These are phyloP conservation scores for Muscicapa striata DNA, from an alignment of 2,797 vertebrate species.

Conservation along the genomic window DNA sequence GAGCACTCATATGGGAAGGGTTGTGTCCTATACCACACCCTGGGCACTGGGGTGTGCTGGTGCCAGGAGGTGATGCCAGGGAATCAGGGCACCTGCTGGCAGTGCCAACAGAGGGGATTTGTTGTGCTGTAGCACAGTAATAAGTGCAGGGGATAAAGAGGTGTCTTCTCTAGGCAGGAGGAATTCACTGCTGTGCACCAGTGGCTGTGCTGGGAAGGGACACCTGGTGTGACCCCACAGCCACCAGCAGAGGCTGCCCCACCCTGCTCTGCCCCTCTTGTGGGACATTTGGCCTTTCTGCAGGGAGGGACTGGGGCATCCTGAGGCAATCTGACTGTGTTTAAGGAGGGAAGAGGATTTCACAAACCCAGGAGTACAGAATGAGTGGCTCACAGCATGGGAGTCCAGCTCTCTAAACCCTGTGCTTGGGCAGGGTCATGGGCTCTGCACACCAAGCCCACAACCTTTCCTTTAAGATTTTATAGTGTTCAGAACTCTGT, in stretches of 20 bases:
- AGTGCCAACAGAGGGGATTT: neutral
- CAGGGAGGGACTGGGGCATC: neutral
- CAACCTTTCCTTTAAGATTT: neutral
- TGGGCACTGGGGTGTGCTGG: neutral
- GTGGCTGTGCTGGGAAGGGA: neutral
- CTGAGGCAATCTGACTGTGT: accelerated
- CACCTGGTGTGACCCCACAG: neutral
- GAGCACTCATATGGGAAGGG: neutral
- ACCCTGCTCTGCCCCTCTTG: accelerated
- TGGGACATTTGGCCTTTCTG: neutral
- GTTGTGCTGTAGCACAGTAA: neutral
- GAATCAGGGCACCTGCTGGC: neutral
- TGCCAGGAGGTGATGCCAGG: neutral
- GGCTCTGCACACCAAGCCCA: neutral
- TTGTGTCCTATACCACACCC: neutral
- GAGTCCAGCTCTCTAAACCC: neutral
- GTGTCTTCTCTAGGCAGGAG: neutral
- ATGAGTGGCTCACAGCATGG: neutral
- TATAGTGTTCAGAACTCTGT: accelerated
- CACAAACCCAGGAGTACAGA: neutral
- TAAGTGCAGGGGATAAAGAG: neutral
- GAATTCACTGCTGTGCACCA: neutral
- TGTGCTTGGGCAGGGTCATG: neutral
- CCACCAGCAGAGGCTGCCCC: neutral
- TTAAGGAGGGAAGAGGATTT: neutral